Conservation (phyloP, 2,113 vertebrate species). For the Platichthys flesus region DNA sequence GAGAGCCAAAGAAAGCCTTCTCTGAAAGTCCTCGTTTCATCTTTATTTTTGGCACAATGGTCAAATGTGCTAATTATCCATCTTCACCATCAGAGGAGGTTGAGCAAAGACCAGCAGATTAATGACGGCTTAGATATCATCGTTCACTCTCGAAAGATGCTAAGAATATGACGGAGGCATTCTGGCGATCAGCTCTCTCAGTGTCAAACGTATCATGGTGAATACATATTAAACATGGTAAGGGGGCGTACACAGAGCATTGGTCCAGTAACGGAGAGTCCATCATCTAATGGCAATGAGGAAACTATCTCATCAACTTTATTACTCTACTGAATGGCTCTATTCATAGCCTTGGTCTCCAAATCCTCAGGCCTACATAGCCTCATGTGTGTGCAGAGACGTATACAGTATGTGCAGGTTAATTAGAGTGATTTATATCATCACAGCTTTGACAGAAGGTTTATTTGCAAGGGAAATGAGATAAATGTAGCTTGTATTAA, state of each 20-base stretch:
- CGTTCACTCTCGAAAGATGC: constrained; percentile 32
- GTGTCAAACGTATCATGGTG: not conserved
- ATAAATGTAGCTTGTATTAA: constrained; percentile 70
- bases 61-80: constrained; percentile 51
- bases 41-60: constrained; percentile 57
- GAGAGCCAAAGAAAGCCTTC: constrained; percentile 39
- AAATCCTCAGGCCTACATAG: not conserved
- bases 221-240: not conserved
- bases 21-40: constrained; percentile 50
- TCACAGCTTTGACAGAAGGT: constrained; percentile 28
- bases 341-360: not conserved
- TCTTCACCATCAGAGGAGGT: constrained; percentile 36
- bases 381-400: not conserved
- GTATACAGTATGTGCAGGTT: constrained; percentile 25
- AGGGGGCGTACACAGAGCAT: not conserved
- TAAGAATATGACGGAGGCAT: constrained; percentile 17
- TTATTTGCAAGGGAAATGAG: constrained; percentile 73
- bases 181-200: not conserved
- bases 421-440: constrained; percentile 53
- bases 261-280: not conserved
- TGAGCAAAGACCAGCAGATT: constrained; percentile 33
- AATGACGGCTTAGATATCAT: constrained; percentile 33
- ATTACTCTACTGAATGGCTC: constrained; percentile 7
- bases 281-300: too few species aligned
- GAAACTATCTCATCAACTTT: not conserved